Evolutionary conservation across 2,797 vertebrate species (phyloP), one percentile per base, ranked within the genome.

Genomic region (Vipera latastei): DNA sequence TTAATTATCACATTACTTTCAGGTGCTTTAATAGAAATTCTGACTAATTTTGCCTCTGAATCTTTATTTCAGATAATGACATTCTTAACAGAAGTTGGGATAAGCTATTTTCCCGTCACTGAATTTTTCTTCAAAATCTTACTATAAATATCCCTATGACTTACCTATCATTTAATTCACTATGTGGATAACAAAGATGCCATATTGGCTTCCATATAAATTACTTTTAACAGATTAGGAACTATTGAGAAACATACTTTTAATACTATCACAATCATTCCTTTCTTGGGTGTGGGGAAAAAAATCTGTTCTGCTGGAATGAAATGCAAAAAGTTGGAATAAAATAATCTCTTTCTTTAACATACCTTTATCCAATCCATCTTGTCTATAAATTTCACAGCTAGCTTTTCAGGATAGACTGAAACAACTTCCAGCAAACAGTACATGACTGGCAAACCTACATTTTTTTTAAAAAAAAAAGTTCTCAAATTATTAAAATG

Each of bases 331-430:
- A 90, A 88, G 90, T 93, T 53, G 90, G 89, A 0, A 85, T 83
- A n/a, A 53, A 91, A 20, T 6, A n/a, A 51, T 9, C 1, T 56
- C 48, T 90, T 91, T 65, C n/a, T 59, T 93, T 51, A 86, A 90
- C 69, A 96, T 97, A 99, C 99, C 98, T 99, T 99, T 95, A 99
- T 99, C 99, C 99, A 99, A 95, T 99, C 99, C 85, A 99, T 99
- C 98, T 98, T 99, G 94, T 99, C 98, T 89, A 98, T 96, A 96
- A 99, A 99, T 97, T 98, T 98, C 28, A 97, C 93, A 88, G 99
- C 98, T 90, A 99, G 97, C 96, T 99, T 99, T 95, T 99, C 98
- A 56, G 99, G 99, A 96, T 98, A 99, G 55, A 99, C 98, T 1
- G 99, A 99, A 95, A 99, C 98, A 94, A 99, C 98, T 97, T 99